These are phyloP conservation scores for Cichlasoma orientale DNA, from an alignment of 2,797 vertebrate species.

Conservation along the genomic window DNA sequence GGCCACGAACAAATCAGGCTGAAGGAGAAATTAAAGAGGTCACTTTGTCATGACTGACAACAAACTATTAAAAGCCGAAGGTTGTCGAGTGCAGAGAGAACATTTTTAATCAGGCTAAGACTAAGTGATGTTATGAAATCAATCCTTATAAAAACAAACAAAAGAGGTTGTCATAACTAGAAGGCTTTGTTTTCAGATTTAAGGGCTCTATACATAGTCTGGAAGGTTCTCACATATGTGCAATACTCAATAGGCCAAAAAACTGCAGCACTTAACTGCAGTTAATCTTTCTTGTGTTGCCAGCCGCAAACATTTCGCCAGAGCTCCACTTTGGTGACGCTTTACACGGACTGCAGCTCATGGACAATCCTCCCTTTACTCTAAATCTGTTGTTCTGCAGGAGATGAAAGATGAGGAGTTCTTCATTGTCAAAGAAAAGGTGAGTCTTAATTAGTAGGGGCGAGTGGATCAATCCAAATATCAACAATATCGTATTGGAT, in stretches of 20 bases:
- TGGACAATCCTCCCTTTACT: too few species aligned
- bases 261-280: not conserved
- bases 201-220: not conserved
- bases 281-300: not conserved
- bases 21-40: conserved; percentile 53
- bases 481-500: too few species aligned
- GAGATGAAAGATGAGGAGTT: too few species aligned
- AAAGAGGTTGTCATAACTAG: not conserved
- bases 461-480: too few species aligned
- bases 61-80: conserved; percentile 34
- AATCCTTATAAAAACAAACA: not conserved
- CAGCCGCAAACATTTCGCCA: not conserved
- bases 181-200: not conserved
- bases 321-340: too few species aligned
- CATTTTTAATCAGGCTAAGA: not conserved
- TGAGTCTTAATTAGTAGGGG: too few species aligned
- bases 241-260: not conserved
- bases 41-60: conserved; percentile 31
- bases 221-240: not conserved
- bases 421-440: too few species aligned
- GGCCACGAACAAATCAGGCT: conserved; percentile 46
- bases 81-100: not conserved
- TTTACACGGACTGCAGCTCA: too few species aligned
- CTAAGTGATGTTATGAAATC: not conserved
- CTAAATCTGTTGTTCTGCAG: too few species aligned